Evolutionary conservation across 30 jellyfish, hydroid and myxozoan genomes (phyloP).

Genomic region (Phacellophora camtschatica): DNA sequence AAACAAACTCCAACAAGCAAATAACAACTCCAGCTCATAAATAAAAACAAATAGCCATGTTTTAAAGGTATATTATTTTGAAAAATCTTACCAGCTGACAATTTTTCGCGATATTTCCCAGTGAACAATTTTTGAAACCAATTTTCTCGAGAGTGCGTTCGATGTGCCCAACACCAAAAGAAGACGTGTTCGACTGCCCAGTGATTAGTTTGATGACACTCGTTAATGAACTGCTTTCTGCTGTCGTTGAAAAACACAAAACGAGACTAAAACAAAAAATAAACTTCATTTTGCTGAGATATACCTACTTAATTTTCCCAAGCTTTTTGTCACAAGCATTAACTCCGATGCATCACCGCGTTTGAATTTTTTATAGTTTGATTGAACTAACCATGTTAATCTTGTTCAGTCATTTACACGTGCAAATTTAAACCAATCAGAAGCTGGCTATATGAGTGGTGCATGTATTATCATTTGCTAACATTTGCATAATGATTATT

Average conservation of each 20-base stretch:
- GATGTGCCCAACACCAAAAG: background rate
- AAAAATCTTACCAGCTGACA: constrained; percentile 45
- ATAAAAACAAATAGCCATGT: background rate
- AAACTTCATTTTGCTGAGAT: constrained; percentile 13
- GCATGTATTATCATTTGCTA: too few relatives aligned
- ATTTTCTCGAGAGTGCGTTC: background rate
- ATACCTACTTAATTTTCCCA: too few relatives aligned
- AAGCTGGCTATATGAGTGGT: too few relatives aligned
- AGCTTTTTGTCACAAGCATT: too few relatives aligned
- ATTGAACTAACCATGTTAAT: too few relatives aligned
- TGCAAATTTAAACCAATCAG: too few relatives aligned
- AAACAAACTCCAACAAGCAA: background rate
- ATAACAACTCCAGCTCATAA: background rate
- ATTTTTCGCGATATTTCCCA: background rate
- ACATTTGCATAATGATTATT: too few relatives aligned
- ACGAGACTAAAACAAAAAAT: background rate
- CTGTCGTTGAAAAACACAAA: background rate
- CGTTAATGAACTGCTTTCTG: background rate
- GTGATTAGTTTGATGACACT: constrained; percentile 8
- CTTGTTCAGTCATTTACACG: too few relatives aligned
- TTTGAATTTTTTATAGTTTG: too few relatives aligned
- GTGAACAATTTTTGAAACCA: constrained; percentile 52
- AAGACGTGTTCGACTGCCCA: constrained; percentile 6
- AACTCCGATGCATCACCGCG: too few relatives aligned
- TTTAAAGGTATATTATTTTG: background rate